These are phyloP conservation scores for Eleginops maclovinus DNA, from an alignment of 2,113 vertebrate species.

Conservation along the genomic window DNA sequence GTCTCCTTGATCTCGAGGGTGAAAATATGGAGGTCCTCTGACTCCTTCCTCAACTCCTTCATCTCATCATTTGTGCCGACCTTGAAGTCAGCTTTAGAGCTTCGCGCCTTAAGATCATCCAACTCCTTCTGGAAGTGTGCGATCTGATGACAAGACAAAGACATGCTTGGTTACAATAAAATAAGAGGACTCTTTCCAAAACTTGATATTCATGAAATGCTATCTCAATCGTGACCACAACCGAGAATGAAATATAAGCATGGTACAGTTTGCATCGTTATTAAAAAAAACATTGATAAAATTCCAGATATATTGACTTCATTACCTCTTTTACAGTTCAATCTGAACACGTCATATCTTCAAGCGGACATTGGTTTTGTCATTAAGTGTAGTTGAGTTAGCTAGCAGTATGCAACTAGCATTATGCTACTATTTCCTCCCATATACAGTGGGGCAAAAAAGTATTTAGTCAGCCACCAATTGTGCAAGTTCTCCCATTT, in stretches of 20 bases:
- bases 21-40: conserved; percentile 89
- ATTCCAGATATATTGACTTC: background rate
- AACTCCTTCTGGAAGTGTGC: conserved; percentile 96
- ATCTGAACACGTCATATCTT: background rate
- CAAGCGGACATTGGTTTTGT: background rate
- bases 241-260: background rate
- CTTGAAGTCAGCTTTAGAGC: conserved; percentile 87
- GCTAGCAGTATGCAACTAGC: background rate
- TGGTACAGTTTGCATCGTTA: background rate
- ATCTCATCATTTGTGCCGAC: conserved; percentile 91
- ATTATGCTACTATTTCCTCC: background rate
- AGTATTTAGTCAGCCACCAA: no score
- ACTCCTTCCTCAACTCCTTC: conserved; percentile 88
- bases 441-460: no score
- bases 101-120: conserved; percentile 90
- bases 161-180: background rate
- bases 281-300: background rate
- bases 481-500: no score
- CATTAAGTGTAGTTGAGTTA: background rate
- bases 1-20: conserved; percentile 94
- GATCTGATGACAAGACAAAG: conserved; percentile 82
- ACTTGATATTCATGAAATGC: background rate
- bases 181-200: background rate
- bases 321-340: background rate
- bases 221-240: background rate